Conservation (phyloP, 2,888 invertebrate genomes). For the Pediacus dermestoides region DNA sequence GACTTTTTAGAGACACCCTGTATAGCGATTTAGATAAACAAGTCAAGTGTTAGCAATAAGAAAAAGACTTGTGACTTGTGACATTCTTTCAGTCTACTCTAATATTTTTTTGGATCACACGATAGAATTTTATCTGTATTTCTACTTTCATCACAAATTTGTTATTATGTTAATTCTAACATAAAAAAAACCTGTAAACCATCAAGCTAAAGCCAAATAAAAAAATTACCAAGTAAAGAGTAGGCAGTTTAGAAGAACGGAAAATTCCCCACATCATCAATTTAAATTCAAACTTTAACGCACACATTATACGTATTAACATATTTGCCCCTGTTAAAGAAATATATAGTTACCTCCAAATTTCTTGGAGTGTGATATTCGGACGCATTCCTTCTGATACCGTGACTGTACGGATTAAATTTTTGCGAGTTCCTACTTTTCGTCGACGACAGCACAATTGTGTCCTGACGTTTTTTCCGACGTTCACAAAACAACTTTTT, state of each 20-base stretch:
- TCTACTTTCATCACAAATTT: no score
- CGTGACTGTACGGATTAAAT: conserved; percentile 36
- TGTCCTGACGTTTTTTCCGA: conserved; percentile 36
- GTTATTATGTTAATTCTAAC: no score
- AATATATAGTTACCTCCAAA: conserved; percentile 50
- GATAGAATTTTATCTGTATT: no score
- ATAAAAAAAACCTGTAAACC: no score
- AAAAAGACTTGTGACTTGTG: no score
- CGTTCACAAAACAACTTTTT: conserved; percentile 41
- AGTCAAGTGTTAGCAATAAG: no score
- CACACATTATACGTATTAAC: conserved; percentile 43
- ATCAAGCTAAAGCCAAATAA: no score
- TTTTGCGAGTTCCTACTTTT: conserved; percentile 33
- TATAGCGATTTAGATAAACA: no score
- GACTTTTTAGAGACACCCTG: no score
- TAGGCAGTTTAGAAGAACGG: conserved; percentile 16
- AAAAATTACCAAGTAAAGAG: conserved; percentile 33
- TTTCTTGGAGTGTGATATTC: conserved; percentile 47
- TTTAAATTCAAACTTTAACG: conserved; percentile 23
- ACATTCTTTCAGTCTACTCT: no score
- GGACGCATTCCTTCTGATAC: conserved; percentile 39
- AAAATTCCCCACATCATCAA: no score
- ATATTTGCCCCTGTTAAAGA: conserved; percentile 46
- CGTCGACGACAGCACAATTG: conserved; percentile 33
- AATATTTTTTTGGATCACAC: no score